A percentile compares a stretch with the other conserved stretches of the same genome.
Evolutionary conservation across 2,888 invertebrate genomes (phyloP).

Genomic region (Celastrina argiolus): DNA sequence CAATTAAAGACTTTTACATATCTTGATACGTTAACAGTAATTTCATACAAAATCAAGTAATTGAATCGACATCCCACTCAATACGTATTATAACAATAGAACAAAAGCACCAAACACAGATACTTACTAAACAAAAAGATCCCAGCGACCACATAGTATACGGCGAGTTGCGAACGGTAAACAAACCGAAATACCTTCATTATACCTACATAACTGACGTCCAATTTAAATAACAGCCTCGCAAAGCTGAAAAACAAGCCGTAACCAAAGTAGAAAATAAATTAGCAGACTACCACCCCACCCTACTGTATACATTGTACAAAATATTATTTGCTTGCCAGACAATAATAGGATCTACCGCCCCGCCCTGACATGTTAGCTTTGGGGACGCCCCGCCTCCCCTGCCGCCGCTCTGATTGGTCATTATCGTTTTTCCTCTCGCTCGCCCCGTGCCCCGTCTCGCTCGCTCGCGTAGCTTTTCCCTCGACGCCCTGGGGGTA

Average conservation of each 20-base stretch:
- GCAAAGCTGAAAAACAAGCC: conserved; percentile 78
- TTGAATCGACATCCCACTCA: not conserved
- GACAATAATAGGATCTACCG: conserved; percentile 77
- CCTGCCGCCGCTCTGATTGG: conserved; percentile 52
- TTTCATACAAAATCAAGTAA: too few species aligned
- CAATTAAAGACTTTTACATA: too few species aligned
- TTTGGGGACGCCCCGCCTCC: conserved; percentile 65
- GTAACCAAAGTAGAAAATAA: conserved; percentile 77
- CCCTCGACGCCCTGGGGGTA: conserved; percentile 75
- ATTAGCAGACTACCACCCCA: conserved; percentile 65
- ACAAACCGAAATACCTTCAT: conserved; percentile 67
- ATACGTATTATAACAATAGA: not conserved
- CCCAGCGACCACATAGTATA: conserved; percentile 31
- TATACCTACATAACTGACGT: conserved; percentile 68
- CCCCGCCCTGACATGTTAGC: conserved; percentile 78
- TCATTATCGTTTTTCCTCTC: conserved; percentile 42
- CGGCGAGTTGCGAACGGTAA: conserved; percentile 39
- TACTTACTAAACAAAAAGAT: conserved; percentile 9
- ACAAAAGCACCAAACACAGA: conserved; percentile 2
- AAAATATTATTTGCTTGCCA: conserved; percentile 85
- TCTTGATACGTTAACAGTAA: too few species aligned
- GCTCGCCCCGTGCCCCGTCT: conserved; percentile 36
- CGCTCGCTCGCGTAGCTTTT: conserved; percentile 64
- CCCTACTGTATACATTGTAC: conserved; percentile 83
- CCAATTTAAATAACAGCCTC: conserved; percentile 78